These are phyloP conservation scores for Harlomillsia oculata DNA, from an alignment of 1,140 invertebrate species.

Conservation along the genomic window DNA sequence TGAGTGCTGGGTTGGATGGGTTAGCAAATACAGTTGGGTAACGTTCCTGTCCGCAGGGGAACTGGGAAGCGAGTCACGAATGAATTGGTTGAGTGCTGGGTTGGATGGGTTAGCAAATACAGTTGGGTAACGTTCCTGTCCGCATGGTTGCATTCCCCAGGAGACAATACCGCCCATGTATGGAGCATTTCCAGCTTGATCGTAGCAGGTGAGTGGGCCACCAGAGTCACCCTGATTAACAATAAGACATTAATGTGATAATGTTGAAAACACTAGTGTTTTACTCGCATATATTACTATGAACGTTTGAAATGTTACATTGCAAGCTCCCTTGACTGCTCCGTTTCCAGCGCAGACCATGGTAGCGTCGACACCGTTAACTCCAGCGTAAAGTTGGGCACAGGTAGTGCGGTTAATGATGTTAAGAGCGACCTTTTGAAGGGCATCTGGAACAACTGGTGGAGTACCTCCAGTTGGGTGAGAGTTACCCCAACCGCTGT, in stretches of 20 bases:
- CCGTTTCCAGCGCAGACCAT: slow-evolving; percentile 11
- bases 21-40: slow-evolving; percentile 14
- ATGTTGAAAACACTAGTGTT: too few species aligned
- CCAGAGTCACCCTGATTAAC: neutral
- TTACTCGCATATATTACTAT: too few species aligned
- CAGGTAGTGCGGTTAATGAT: neutral
- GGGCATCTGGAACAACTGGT: neutral
- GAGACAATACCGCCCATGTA: slow-evolving; percentile 8
- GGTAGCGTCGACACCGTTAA: neutral
- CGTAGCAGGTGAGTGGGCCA: slow-evolving; percentile 7
- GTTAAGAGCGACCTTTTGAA: neutral
- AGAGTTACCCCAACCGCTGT: slow-evolving; percentile 7
- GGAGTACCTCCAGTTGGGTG: neutral
- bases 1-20: slow-evolving; percentile 1
- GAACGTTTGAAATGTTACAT: too few species aligned
- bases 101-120: too few species aligned
- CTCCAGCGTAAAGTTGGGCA: neutral
- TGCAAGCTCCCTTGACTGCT: slow-evolving; percentile 7
- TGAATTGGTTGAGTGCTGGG: neutral
- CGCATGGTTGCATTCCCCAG: slow-evolving; percentile 15
- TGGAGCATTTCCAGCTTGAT: neutral
- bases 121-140: neutral
- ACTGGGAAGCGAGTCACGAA: neutral
- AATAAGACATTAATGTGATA: too few species aligned
- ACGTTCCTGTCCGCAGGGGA: neutral